A percentile compares a stretch with the other conserved stretches of the same genome.
Evolutionary conservation across 2,888 invertebrate species (phyloP).

Genomic region (Agonopterix arenella): DNA sequence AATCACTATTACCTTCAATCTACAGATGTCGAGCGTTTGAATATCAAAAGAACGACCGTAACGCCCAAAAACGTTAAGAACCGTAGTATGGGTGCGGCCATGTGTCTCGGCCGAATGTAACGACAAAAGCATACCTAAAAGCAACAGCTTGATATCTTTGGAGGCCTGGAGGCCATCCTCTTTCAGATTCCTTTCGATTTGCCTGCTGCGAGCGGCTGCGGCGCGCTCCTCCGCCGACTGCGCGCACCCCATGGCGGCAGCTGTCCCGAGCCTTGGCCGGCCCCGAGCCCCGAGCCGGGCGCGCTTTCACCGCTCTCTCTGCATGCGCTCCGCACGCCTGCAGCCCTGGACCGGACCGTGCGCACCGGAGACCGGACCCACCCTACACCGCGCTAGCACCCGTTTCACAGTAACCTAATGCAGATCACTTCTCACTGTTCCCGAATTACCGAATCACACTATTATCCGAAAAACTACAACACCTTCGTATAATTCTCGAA

Average conservation of each 20-base stretch:
- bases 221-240: constrained; percentile 99
- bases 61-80: constrained; percentile 15
- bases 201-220: constrained; percentile 97
- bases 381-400: constrained; percentile 50
- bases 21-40: not conserved
- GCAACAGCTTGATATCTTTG: constrained; percentile 98
- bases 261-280: constrained; percentile 69
- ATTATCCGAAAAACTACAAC: constrained; percentile 23
- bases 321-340: constrained; percentile 70
- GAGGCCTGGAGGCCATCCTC: constrained; percentile 99
- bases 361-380: no score
- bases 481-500: constrained; percentile 29
- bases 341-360: constrained; percentile 64
- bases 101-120: constrained; percentile 16
- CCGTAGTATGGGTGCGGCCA: constrained; percentile 63
- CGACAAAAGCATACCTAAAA: constrained; percentile 86
- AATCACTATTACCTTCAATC: not conserved
- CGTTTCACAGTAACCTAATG: constrained; percentile 64
- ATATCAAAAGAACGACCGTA: constrained; percentile 2
- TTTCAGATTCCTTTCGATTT: constrained; percentile 98
- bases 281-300: constrained; percentile 75
- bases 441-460: constrained; percentile 30
- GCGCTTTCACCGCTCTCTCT: constrained; percentile 79
- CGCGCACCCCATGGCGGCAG: constrained; percentile 96
- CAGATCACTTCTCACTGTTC: constrained; percentile 61